Base-by-base conservation (phyloP, 1,140 invertebrate species). In the Brachionus manjavacas region DNA sequence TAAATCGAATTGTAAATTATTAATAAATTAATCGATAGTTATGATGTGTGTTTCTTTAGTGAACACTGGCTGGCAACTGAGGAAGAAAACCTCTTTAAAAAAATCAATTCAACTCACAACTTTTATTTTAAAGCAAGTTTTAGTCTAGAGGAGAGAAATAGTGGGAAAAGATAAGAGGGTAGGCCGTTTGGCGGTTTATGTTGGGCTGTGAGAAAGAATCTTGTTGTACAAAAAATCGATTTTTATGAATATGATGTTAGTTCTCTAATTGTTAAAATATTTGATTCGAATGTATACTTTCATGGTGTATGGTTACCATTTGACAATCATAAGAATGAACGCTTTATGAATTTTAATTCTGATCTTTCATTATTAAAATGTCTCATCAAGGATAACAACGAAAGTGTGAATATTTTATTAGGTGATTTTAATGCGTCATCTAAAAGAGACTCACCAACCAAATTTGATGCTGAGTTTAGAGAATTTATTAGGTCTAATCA, bases 1-100 rank as follows among this genome's bases (percentile, higher is more conserved):
- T n/a, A 72, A 72, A 72, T 72, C 68, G n/a, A 72, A 72, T 35
- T 14, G 28, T n/a, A 11, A n/a, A n/a, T 72, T 39, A 16, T 72
- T 41, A 11, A 14, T 39, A 72, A 72, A 39, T 41, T 72, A 14
- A 12, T 72, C n/a, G 3, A 39, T 12, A 41, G 39, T n/a, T 72
- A 14, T 16, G 68, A 72, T 41, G 39, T 72, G 3, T 72, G 68
- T 16, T 72, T 72, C 16, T 39, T 72, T 14, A 41, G 7, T 12
- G 68, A 72, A n/a, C 68, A 72, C n/a, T 72, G 68, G 35, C 31
- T 72, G 7, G 28, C 68, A 14, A n/a, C 35, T 14, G 68, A 72
- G 39, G 68, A 72, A 72, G 68, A 72, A 39, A 12, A 12, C 20
- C 7, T 39, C 7, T 41, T 72, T 14, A 72, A 72, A 39, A 16